Base-by-base conservation (phyloP, 2,888 invertebrate genomes). In the Brenthis ino region DNA sequence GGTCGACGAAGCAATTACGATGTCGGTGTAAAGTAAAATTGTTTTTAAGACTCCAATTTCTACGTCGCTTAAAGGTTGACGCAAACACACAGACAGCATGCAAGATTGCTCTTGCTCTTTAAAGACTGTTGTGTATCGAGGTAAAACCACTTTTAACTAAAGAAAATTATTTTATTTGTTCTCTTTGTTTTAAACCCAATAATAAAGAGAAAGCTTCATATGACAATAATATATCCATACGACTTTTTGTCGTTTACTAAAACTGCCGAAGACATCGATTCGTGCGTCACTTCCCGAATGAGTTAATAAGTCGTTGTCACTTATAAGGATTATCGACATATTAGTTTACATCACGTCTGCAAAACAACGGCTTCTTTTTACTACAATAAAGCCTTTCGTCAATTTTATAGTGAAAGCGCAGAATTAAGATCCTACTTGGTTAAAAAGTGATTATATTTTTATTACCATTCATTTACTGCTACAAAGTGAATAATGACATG, bases 271-370 rank as follows among this genome's bases (percentile, higher is more conserved):
- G 50, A 70, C 64, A 67, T 64, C 37, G 70, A 67, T 64, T 67
- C 64, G 8, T 50, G 64, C 55, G 58, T 64, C 67, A 67, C 43
- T 64, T 16, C 55, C 43, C 51, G 47, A 53, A 51, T 16, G n/a
- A 51, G 68, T 58, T 65, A 68, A 65, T 53, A 65, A 71, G 20
- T 57, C 51, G 67, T 68, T 33, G 63, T 50, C 70, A 68, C 70
- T 70, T 70, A 65, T 57, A 65, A 57, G 70, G 70, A 68, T 72
- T 72, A 70, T 65, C 63, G 60, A 68, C 72, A 70, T 67, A 66
- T 73, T 68, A 65, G 55, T 64, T 69, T 67, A 69, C 69, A 37
- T 55, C 53, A 61, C 20, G 65, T 66, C 65, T 66, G 60, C 67
- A 50, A 50, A 60, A 33, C 54, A 54, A 55, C 48, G 60, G 67